Percentiles rank a stretch among this genome's conserved stretches.
Conservation (phyloP, 2,113 vertebrate genomes). For the Chascanopsetta lugubris region DNA sequence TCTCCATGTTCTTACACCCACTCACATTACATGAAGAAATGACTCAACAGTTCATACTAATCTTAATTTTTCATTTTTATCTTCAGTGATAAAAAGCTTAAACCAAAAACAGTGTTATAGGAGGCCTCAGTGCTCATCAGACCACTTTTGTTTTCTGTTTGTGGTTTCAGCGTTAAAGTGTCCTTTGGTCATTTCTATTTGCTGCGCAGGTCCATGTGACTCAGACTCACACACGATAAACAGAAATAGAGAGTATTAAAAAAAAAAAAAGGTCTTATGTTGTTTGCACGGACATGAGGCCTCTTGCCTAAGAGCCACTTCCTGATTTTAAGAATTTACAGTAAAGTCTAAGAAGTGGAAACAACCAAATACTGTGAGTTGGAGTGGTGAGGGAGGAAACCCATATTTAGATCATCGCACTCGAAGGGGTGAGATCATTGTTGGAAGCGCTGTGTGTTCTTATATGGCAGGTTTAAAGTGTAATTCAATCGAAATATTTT, state of each 20-base stretch:
- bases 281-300: slow-evolving; percentile 5
- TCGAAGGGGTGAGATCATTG: slow-evolving; percentile 10
- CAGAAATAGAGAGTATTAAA: not conserved
- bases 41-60: too few relatives aligned
- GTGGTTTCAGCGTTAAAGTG: too few relatives aligned
- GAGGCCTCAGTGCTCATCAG: too few relatives aligned
- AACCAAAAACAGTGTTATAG: too few relatives aligned
- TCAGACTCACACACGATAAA: not conserved
- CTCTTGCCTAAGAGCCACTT: slow-evolving; percentile 59
- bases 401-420: slow-evolving; percentile 35
- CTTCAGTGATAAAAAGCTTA: too few relatives aligned
- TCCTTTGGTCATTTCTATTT: too few relatives aligned
- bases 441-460: slow-evolving; percentile 6
- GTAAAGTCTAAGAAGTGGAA: slow-evolving; percentile 43
- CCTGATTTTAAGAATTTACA: slow-evolving; percentile 55
- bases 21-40: too few relatives aligned
- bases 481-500: slow-evolving; percentile 7
- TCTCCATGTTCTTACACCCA: too few relatives aligned
- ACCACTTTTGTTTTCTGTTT: too few relatives aligned
- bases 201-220: not conserved
- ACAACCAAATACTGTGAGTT: slow-evolving; percentile 37
- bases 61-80: too few relatives aligned
- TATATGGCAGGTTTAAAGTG: not conserved
- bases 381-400: slow-evolving; percentile 42
- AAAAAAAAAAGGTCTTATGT: not conserved